phyloP scores from a whole-genome alignment of 64 coral and sea anemone species.

The Orbicella faveolata region DNA sequence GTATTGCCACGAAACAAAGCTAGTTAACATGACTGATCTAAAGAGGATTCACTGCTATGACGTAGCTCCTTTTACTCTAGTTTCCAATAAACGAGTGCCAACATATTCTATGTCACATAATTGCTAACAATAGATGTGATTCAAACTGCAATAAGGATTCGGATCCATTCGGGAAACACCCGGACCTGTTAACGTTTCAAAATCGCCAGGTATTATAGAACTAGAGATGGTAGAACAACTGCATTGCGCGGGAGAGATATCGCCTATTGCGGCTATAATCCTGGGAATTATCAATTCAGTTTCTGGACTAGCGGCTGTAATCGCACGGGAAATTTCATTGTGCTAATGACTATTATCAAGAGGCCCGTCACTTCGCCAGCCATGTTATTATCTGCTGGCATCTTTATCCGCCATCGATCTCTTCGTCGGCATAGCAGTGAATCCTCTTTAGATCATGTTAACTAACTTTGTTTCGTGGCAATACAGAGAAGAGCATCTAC shows the following conservation, averaged over 20 bases:
- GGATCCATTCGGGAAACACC: too few relatives aligned
- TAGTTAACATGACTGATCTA: constrained; percentile 14
- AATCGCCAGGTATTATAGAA: too few relatives aligned
- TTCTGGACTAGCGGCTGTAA: background rate
- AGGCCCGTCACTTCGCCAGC: background rate
- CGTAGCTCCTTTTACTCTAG: background rate
- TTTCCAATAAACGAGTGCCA: too few relatives aligned
- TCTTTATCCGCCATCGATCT: constrained; percentile 20
- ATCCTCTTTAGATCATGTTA: constrained; percentile 20
- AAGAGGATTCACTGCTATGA: constrained; percentile 3
- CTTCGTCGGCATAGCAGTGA: constrained; percentile 14
- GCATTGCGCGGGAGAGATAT: constrained; percentile 17
- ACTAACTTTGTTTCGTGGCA: constrained; percentile 38
- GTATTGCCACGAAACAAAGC: constrained; percentile 34
- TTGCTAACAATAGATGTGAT: too few relatives aligned
- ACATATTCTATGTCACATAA: too few relatives aligned
- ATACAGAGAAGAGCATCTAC: constrained; percentile 29
- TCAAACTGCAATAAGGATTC: too few relatives aligned
- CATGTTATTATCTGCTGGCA: background rate
- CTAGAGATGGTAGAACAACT: background rate
- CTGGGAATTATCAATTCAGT: constrained; percentile 11
- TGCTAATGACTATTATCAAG: background rate
- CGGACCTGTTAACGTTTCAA: too few relatives aligned
- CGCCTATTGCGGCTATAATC: background rate
- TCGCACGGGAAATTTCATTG: background rate